phyloP scores from a whole-genome alignment of 2,888 invertebrate genomes.

The Electrophaes corylata region DNA sequence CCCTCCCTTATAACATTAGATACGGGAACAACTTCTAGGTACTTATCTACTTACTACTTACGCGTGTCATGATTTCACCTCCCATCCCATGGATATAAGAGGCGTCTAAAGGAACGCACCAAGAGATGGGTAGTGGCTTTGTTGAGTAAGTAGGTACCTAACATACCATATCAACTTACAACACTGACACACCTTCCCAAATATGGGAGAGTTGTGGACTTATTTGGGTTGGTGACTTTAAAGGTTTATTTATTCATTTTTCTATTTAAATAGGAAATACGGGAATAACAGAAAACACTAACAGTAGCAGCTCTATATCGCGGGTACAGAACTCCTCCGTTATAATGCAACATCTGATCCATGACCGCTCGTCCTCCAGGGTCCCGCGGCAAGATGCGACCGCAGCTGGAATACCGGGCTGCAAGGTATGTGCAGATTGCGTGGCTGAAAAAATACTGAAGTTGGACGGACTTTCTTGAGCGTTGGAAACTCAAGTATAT shows the following conservation, averaged over 20 bases:
- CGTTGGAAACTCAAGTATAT: too few species aligned
- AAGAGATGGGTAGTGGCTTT: too few species aligned
- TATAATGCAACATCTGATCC: slow-evolving; percentile 60
- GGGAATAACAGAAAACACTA: slow-evolving; percentile 36
- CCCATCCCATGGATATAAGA: too few species aligned
- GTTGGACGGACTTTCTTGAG: background rate
- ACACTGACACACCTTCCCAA: too few species aligned
- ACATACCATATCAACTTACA: too few species aligned
- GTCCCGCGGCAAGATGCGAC: slow-evolving; percentile 54
- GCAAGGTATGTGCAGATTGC: slow-evolving; percentile 63
- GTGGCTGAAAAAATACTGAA: slow-evolving; percentile 52
- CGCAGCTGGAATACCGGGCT: slow-evolving; percentile 51
- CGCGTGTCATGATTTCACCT: too few species aligned
- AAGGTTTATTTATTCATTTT: too few species aligned
- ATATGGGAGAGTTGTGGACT: too few species aligned
- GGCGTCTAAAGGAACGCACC: too few species aligned
- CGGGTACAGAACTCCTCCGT: slow-evolving; percentile 61
- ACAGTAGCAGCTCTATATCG: slow-evolving; percentile 61
- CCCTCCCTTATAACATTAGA: background rate
- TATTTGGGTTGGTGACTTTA: too few species aligned
- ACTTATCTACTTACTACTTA: too few species aligned
- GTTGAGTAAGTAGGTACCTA: background rate
- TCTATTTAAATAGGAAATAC: background rate
- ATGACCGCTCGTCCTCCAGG: slow-evolving; percentile 58
- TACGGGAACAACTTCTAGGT: too few species aligned